Evolutionary conservation across 2,113 vertebrate genomes (phyloP).

Genomic region (Gymnorhina tibicen): DNA sequence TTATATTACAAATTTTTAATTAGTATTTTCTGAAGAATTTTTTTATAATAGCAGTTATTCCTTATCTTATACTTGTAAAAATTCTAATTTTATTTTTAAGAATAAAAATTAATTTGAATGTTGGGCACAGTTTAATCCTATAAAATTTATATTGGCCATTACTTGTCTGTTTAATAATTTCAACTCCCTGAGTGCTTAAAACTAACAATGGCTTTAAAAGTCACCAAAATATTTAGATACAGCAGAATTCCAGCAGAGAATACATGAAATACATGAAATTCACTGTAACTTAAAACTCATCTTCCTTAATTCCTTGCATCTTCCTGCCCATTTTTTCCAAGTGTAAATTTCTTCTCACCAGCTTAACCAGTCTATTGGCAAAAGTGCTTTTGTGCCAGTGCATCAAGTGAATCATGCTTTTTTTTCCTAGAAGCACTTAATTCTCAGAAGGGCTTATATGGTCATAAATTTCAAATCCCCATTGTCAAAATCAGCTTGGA

Average conservation of each 20-base stretch:
- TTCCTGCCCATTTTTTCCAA: neutral
- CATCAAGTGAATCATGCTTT: rapidly evolving
- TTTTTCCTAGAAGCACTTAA: neutral
- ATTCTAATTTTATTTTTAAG: neutral
- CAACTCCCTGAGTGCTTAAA: neutral
- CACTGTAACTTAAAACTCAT: neutral
- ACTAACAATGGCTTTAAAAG: neutral
- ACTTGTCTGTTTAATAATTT: neutral
- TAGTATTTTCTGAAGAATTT: neutral
- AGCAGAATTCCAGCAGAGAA: neutral
- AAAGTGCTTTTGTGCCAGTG: neutral
- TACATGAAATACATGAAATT: neutral
- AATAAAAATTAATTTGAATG: neutral
- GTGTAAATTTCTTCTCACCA: neutral
- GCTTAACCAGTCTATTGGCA: neutral
- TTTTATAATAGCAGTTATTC: neutral
- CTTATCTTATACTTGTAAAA: neutral
- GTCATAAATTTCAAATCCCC: neutral
- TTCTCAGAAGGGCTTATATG: neutral
- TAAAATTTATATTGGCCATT: neutral
- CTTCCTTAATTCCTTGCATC: neutral
- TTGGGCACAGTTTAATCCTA: neutral
- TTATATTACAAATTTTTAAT: neutral
- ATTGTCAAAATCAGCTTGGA: neutral
- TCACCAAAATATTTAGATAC: neutral